A percentile compares a stretch with the other conserved stretches of the same genome.
These are phyloP conservation scores for Neogobius melanostomus DNA, from an alignment of 2,113 vertebrate species.

Conservation along the genomic window DNA sequence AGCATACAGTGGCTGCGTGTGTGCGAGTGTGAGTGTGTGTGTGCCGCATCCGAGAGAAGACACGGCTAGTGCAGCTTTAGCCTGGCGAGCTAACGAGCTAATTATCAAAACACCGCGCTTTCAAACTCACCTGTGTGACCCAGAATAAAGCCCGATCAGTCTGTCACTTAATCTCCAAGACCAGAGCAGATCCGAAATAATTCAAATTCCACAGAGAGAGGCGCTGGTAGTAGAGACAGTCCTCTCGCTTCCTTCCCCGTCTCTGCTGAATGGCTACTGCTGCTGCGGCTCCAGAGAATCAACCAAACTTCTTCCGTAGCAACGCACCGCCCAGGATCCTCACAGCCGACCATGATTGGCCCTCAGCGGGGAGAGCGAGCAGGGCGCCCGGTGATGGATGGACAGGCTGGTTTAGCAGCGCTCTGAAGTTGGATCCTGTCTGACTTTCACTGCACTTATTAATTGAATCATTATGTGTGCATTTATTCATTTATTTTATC, in stretches of 20 bases:
- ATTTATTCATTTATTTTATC: neutral
- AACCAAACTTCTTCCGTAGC: conserved; percentile 79
- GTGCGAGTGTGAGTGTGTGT: conserved; percentile 32
- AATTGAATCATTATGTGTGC: neutral
- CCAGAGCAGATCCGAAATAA: conserved; percentile 48
- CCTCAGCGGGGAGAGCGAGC: neutral
- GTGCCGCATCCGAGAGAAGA: conserved; percentile 40
- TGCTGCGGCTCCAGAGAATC: conserved; percentile 57
- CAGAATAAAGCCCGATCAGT: conserved; percentile 27
- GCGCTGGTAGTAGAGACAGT: conserved; percentile 26
- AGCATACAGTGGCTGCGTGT: conserved; percentile 6
- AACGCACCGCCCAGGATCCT: conserved; percentile 70
- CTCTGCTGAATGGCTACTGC: conserved; percentile 67
- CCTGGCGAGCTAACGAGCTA: conserved; percentile 48
- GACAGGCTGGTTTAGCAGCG: neutral
- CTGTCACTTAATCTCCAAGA: conserved; percentile 40
- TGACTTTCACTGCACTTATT: neutral
- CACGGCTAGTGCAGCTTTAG: conserved; percentile 60
- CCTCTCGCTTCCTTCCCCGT: conserved; percentile 62
- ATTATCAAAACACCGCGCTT: neutral
- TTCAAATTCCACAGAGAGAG: conserved; percentile 68
- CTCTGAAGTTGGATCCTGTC: neutral
- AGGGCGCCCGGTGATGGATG: conserved; percentile 33
- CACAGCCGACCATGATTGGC: conserved; percentile 49
- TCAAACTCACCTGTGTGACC: conserved; percentile 53